Base-by-base conservation (phyloP, 2,113 vertebrate species). In the Dasyprocta punctata region DNA sequence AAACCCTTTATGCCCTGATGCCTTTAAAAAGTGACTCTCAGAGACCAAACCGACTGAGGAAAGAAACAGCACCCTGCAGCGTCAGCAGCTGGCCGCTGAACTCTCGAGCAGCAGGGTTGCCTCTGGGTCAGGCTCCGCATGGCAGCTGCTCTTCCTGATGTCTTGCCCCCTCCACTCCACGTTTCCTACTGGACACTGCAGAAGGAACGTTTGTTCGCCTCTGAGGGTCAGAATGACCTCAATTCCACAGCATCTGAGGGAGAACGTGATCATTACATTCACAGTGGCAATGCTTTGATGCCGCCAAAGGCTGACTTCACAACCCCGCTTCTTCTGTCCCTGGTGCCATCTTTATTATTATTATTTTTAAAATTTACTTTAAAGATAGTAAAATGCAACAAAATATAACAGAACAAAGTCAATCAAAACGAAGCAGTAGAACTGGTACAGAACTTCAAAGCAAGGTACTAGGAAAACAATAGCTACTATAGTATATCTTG, bases 211-310 rank as follows among this genome's bases (percentile, higher is more conserved):
- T 61, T 11, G 26, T 24, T 61, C 13, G 77, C 24, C 28, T 87
- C 47, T 28, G 61, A 49, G 41, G 24, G 24, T 91, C 56, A 44
- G 3, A 56, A 65, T 3, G 38, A 28, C 49, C 12, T 17, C n/a
- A 9, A 24, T 0, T 36, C 80, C 38, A 36, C 0, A 8, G 47
- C 58, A 73, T 49, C 0, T 12, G 38, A 49, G 7, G 16, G 56
- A 78, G 71, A 65, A 67, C 12, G 3, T 36, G 26, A 8, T 28
- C 20, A 78, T 9, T n/a, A 28, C n/a, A 38, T 44, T 16, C 10
- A 44, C 1, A 26, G 30, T 11, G 5, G 38, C 0, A 38, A 83
- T 0, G 0, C 3, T 49, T 4, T 8, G 36, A 52, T 7, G 24
- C 24, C 58, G 61, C 8, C 30, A 47, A 30, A 28, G 22, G 26